Evolutionary conservation across 1,140 invertebrate species (phyloP).

Genomic region (Conus ventricosus): DNA sequence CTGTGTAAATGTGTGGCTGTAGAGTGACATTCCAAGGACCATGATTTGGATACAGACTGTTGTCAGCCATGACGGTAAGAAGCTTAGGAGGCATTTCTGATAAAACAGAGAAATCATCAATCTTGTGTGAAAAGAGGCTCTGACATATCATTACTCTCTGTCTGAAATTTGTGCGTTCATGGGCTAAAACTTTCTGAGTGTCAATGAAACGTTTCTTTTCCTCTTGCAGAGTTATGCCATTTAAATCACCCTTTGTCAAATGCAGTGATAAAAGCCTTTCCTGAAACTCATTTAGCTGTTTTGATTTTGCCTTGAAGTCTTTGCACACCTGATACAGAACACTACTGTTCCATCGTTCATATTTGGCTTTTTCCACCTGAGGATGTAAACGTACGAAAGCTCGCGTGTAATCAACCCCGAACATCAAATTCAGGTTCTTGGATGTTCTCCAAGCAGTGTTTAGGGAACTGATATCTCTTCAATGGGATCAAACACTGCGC

Average conservation of each 20-base stretch:
- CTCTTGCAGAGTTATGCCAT: slow-evolving; percentile 81
- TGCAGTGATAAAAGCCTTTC: slow-evolving; percentile 86
- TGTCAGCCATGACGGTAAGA: slow-evolving; percentile 32
- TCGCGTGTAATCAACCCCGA: slow-evolving; percentile 79
- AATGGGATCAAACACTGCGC: slow-evolving; percentile 85
- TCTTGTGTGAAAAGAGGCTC: slow-evolving; percentile 33
- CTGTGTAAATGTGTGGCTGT: slow-evolving; percentile 82
- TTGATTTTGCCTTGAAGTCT: slow-evolving; percentile 77
- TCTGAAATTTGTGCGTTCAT: slow-evolving; percentile 75
- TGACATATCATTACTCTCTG: slow-evolving; percentile 35
- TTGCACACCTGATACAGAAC: slow-evolving; percentile 69
- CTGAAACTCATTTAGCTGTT: slow-evolving; percentile 80
- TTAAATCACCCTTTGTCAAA: slow-evolving; percentile 85
- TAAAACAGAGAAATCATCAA: slow-evolving; percentile 34
- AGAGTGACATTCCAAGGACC: slow-evolving; percentile 80
- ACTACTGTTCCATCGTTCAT: slow-evolving; percentile 68
- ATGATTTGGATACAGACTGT: slow-evolving; percentile 74
- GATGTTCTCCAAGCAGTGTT: slow-evolving; percentile 91
- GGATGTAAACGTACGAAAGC: slow-evolving; percentile 67
- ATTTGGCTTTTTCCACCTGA: slow-evolving; percentile 69
- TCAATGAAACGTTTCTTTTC: slow-evolving; percentile 64
- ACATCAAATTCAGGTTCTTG: slow-evolving; percentile 87
- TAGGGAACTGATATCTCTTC: slow-evolving; percentile 84
- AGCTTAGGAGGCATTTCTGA: not conserved
- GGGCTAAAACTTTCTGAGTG: slow-evolving; percentile 74